Evolutionary conservation across 1,140 invertebrate species (phyloP), one percentile per base, ranked within the genome.

Genomic region (Drosophila aff.): DNA sequence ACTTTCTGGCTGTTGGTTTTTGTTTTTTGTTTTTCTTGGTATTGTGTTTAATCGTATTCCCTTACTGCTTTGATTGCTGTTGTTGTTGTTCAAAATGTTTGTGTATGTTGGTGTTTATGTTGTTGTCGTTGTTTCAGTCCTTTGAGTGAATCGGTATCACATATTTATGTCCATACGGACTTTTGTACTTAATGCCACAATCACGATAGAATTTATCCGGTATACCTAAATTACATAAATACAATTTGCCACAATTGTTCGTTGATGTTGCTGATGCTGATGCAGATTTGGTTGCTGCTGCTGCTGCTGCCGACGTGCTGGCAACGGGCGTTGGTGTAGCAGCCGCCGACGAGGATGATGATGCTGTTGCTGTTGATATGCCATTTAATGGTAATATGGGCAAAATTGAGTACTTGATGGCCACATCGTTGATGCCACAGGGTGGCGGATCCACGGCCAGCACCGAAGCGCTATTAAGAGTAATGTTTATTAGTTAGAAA

Each of bases 101-200:
- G 64, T 83, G 50, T 59, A 44, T 69, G 50, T 74, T 31, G 28
- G 28, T 65, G 46, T 36, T 33, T 49, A 41, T 60, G 55, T 52
- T 65, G 44, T 78, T 57, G 66, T 83, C 76, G 64, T 76, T 91
- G 80, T 91, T 91, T 91, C 85, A 92, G 82, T 92, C 89, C 89
- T 95, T 95, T 72, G 95, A 94, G 94, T 98, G 96, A 75, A 98
- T 94, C 69, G 97, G 95, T 93, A 98, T 97, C 80, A 97, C 95
- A 93, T 97, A 97, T 93, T 97, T 97, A 46, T 97, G 96, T 71
- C 97, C 97, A 93, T 98, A 99, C 8, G 97, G 97, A 64, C 97
- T 97, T 81, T 95, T 95, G 93, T 98, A 99, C 40, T 94, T 95
- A 67, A 98, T 96, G 46, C 96, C 96, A 78, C 96, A 95, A 79